Evolutionary conservation across 2,888 invertebrate species (phyloP), one percentile per base, ranked within the genome.

Genomic region (Carabus problematicus): DNA sequence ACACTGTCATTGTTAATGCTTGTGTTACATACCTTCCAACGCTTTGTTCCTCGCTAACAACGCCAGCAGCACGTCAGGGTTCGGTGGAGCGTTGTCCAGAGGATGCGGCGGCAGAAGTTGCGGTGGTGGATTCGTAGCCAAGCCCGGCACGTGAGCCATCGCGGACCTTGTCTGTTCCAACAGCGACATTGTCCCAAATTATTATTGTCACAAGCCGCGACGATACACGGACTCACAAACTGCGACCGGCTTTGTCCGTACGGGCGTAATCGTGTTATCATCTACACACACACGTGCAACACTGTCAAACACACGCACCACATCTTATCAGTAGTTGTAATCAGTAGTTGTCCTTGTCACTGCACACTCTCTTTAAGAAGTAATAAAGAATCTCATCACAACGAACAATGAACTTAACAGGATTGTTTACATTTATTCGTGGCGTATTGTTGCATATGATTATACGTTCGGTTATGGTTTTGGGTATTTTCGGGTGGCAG

Each of bases 21-120:
- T n/a, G n/a, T n/a, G n/a, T 52, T 29, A 76, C 87, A 85, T 85
- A 95, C 95, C 94, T 93, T 94, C 94, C 56, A 95, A 86, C 71
- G 92, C 90, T 82, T 94, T 94, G 82, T 95, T 95, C 79, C 94
- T 88, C 45, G 94, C 92, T 71, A 95, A 85, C 68, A 95, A 85
- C 9, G 94, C 94, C 58, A 94, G 85, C 64, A 95, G 86, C 74
- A 95, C 92, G 79, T 95, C 94, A 18, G 94, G 92, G 80, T 91
- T 92, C 71, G 92, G 92, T 76, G 89, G 84, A 75, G 86, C 83
- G 73, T 79, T 80, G 66, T 82, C 82, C 73, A 81, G 76, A 9
- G 77, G 72, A 71, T 80, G 81, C 55, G 83, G 80, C n/a, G 83
- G 82, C 75, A 84, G 76, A 71, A 81, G 77, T 11, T 80, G 76